Evolutionary conservation across 2,888 invertebrate genomes (phyloP).

Genomic region (Netelia virgata): DNA sequence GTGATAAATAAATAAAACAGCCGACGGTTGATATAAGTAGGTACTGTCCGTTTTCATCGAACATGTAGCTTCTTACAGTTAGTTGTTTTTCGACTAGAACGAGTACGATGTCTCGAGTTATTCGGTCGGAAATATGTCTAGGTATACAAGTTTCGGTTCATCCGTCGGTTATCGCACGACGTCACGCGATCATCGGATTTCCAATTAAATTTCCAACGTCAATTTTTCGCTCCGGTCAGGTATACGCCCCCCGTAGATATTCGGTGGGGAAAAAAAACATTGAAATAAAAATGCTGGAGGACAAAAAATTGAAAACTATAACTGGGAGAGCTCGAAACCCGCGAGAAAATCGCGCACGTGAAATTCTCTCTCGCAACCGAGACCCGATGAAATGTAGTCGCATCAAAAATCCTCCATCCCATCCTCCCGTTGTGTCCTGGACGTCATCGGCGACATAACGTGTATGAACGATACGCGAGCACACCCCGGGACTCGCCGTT

Average conservation of each 20-base stretch:
- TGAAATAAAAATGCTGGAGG: neutral
- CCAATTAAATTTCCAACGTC: conserved; percentile 59
- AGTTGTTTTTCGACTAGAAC: no score
- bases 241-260: neutral
- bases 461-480: conserved; percentile 10
- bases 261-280: conserved; percentile 1
- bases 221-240: conserved; percentile 47
- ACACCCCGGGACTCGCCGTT: neutral
- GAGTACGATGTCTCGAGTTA: neutral
- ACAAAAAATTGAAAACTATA: conserved; percentile 24
- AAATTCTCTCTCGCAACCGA: conserved; percentile 35
- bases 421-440: neutral
- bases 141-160: conserved; percentile 1
- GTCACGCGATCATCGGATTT: conserved; percentile 62
- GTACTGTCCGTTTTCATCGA: no score
- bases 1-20: no score
- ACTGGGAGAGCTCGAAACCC: conserved; percentile 16
- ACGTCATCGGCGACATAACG: conserved; percentile 30
- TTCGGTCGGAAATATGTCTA: neutral
- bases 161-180: conserved; percentile 48
- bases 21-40: no score
- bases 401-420: neutral
- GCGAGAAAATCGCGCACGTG: conserved; percentile 39
- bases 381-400: conserved; percentile 45
- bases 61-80: no score